Evolutionary conservation across 1,140 invertebrate species (phyloP), one percentile per base, ranked within the genome.

Genomic region (Dreissena polymorpha): DNA sequence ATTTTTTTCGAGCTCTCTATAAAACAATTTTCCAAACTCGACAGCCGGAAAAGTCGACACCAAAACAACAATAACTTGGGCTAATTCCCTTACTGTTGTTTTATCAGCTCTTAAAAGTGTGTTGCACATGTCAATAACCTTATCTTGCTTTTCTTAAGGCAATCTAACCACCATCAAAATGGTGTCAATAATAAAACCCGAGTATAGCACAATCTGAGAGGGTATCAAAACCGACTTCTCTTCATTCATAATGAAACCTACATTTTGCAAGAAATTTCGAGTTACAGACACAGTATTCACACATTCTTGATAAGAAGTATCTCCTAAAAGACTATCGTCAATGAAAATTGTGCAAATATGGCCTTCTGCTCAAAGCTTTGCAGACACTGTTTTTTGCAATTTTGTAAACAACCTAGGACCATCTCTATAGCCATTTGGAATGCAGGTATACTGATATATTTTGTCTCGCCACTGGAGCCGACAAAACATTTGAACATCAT

Each of bases 151-250:
- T 10, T 70, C 55, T 55, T 25, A 2, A 12, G 84, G 67, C 25
- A 85, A 73, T 16, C 29, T 72, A 14, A 83, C 80, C 6, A 55
- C 70, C 65, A 86, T 81, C 10, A 50, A 18, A 3, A 25, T 27
- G 25, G 76, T 71, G 74, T 86, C 73, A 60, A 87, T 74, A 51
- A 71, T 50, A 73, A 68, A n/a, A 76, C 13, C 86, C 84, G 14
- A 86, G n/a, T 51, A 55, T 39, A 63, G 13, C 10, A 80, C 50
- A 53, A 70, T 50, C 83, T 29, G 50, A 64, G 50, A 77, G 76
- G 65, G 18, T 29, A 50, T 83, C 18, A 83, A 64, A 64, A 53
- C 63, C 25, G 84, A 86, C 50, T 86, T 86, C n/a, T 10, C 39
- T 18, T 23, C 18, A 55, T 86, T 60, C 50, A 86, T 67, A 39